Conservation (phyloP, 2,888 invertebrate genomes). For the Ephialtes manifestator region DNA sequence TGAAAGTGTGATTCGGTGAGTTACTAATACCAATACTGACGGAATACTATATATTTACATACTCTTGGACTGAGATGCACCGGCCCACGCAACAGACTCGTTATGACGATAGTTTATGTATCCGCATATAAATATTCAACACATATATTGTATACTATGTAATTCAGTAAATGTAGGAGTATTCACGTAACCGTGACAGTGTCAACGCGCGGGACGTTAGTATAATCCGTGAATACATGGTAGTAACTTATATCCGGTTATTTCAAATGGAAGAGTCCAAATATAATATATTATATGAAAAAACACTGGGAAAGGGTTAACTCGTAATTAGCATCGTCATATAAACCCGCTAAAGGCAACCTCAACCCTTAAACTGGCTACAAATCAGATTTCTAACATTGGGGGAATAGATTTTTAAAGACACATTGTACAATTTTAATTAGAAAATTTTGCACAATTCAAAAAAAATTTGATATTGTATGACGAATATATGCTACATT, state of each 20-base stretch:
- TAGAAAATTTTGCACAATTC: too few species aligned
- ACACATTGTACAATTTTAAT: too few species aligned
- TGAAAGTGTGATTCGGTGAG: constrained; percentile 63
- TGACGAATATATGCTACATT: too few species aligned
- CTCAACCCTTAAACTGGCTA: too few species aligned
- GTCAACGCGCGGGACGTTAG: constrained; percentile 14
- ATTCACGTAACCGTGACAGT: constrained; percentile 25
- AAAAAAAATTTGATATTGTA: too few species aligned
- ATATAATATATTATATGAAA: too few species aligned
- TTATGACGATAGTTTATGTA: constrained; percentile 65
- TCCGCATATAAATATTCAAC: constrained; percentile 66
- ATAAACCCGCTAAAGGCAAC: too few species aligned
- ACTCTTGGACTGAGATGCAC: constrained; percentile 44
- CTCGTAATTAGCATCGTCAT: too few species aligned
- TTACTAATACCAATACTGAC: constrained; percentile 35
- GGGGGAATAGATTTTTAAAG: too few species aligned
- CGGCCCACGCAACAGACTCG: constrained; percentile 64
- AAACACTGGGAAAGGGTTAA: too few species aligned
- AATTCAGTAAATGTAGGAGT: constrained; percentile 8
- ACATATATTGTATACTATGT: constrained; percentile 8
- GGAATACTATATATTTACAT: constrained; percentile 13
- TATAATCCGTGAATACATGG: constrained; percentile 29
- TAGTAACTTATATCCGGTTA: constrained; percentile 18
- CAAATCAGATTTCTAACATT: too few species aligned
- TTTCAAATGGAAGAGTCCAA: background rate